These are phyloP conservation scores for Gobiocypris rarus DNA, from an alignment of 2,113 vertebrate genomes.

Conservation along the genomic window DNA sequence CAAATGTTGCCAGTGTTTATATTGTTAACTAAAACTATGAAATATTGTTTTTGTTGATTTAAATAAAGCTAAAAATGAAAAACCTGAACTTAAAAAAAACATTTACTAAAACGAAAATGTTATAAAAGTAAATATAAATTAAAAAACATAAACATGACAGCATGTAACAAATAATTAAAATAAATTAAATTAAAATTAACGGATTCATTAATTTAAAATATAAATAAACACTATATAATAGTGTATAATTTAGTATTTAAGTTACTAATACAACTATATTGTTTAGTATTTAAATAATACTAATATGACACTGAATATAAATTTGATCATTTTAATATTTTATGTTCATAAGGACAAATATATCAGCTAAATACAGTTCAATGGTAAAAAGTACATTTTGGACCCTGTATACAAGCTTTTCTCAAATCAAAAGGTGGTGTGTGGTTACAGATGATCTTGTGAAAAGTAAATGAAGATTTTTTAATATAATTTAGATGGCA, in stretches of 20 bases:
- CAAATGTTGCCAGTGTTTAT: not conserved
- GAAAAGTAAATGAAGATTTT: not conserved
- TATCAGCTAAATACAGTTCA: not conserved
- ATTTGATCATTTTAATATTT: too few species aligned
- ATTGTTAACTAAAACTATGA: not conserved
- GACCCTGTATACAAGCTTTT: slow-evolving; percentile 3
- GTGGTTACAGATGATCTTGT: not conserved
- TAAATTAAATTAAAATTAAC: not conserved
- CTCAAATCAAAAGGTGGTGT: not conserved
- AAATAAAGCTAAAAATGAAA: not conserved
- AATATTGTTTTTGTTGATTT: not conserved
- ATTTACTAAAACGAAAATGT: not conserved
- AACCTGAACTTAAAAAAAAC: not conserved
- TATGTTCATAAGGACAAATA: not conserved
- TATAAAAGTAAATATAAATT: not conserved
- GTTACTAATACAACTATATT: too few species aligned
- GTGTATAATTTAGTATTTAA: too few species aligned
- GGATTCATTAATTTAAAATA: not conserved
- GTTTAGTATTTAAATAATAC: not conserved
- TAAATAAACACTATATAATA: not conserved
- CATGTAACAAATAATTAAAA: not conserved
- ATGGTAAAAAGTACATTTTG: not conserved
- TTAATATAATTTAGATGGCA: not conserved
- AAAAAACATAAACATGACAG: too few species aligned
- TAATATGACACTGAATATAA: not conserved